Percentiles rank a stretch among this genome's conserved stretches.
These are phyloP conservation scores for Baryphthengus martii DNA, from an alignment of 2,113 vertebrate species.

Conservation along the genomic window DNA sequence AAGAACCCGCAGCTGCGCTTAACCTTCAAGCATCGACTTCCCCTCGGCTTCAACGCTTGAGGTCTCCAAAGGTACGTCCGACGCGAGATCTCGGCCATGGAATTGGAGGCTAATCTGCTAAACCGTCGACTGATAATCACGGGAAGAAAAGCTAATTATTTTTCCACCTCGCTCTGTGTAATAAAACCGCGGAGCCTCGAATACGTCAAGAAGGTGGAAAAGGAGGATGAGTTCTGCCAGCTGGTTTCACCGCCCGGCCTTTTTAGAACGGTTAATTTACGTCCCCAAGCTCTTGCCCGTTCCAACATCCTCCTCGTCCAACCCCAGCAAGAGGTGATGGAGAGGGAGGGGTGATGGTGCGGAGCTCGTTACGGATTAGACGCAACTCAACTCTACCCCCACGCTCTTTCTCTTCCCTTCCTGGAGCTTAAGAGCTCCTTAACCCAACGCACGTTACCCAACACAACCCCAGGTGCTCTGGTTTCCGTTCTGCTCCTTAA, in stretches of 20 bases:
- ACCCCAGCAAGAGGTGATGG: background rate
- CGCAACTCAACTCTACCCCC: accelerated
- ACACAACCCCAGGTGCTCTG: background rate
- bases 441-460: background rate
- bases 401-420: background rate
- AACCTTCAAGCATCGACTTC: background rate
- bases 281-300: background rate
- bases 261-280: background rate
- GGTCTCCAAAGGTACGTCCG: background rate
- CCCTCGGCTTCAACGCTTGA: background rate
- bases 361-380: background rate
- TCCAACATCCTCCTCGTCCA: background rate
- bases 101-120: background rate
- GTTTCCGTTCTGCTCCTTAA: background rate
- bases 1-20: background rate
- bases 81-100: background rate
- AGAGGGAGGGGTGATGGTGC: background rate
- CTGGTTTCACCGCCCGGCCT: background rate
- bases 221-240: background rate
- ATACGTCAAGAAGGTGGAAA: background rate
- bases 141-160: background rate
- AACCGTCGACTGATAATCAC: background rate
- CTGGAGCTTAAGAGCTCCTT: background rate
- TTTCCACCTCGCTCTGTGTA: background rate
- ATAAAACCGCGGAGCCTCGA: background rate